Evolutionary conservation across 2,113 vertebrate genomes (phyloP).

Genomic region (Rhea americana): DNA sequence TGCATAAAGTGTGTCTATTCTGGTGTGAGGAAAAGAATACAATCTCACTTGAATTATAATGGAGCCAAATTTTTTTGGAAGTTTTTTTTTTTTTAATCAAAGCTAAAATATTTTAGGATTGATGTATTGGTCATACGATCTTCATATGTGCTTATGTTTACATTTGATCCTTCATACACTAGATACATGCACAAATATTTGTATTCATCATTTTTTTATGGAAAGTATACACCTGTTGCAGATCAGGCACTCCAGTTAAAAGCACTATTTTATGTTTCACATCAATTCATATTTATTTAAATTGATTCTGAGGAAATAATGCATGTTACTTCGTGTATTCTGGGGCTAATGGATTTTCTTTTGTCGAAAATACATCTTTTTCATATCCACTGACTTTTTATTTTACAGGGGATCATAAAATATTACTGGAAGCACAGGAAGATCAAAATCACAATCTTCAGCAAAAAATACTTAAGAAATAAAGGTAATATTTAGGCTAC

Average conservation of each 20-base stretch:
- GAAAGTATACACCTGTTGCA: neutral
- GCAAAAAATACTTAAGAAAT: neutral
- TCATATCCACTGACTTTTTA: neutral
- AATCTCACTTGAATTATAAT: neutral
- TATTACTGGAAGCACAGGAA: neutral
- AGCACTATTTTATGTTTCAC: neutral
- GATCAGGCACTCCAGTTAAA: conserved; percentile 12
- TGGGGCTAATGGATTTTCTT: neutral
- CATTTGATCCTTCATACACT: neutral
- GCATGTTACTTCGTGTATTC: neutral
- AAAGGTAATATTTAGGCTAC: neutral
- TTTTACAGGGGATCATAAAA: neutral
- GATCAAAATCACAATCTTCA: neutral
- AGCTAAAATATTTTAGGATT: conserved; percentile 29
- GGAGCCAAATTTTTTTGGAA: neutral
- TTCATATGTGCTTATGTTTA: neutral
- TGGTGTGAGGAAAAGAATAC: neutral
- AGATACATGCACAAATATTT: conserved; percentile 10
- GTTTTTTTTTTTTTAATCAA: neutral
- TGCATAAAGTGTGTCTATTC: neutral
- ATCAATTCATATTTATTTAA: conserved; percentile 5
- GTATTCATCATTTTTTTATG: neutral
- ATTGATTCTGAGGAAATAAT: neutral
- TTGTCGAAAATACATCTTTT: neutral
- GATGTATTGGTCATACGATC: neutral